phyloP scores from a whole-genome alignment of 1,140 invertebrate genomes.

The Zaprionus inermis region DNA sequence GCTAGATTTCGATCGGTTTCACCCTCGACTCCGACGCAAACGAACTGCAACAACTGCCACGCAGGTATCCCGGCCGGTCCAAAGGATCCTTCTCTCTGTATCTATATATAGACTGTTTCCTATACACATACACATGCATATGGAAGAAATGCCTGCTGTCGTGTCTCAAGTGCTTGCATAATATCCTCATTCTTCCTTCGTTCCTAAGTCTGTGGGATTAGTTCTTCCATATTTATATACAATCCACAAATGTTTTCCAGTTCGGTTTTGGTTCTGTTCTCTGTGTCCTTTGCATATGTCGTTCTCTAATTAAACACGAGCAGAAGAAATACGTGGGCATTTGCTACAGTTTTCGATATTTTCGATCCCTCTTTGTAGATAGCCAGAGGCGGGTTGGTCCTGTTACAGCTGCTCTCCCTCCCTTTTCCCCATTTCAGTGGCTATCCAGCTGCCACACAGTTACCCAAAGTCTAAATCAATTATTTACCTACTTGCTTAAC shows the following conservation, averaged over 20 bases:
- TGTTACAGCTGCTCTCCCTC: slow-evolving; percentile 12
- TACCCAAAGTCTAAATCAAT: neutral
- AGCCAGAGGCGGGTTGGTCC: slow-evolving; percentile 17
- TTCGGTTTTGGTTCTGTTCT: slow-evolving; percentile 10
- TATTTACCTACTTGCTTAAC: slow-evolving; percentile 7
- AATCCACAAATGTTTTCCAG: slow-evolving; percentile 49
- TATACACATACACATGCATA: slow-evolving; percentile 20
- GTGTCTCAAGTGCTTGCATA: slow-evolving; percentile 71
- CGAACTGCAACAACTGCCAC: slow-evolving; percentile 39
- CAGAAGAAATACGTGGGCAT: slow-evolving; percentile 26
- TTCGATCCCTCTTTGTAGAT: slow-evolving; percentile 30
- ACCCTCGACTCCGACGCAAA: slow-evolving; percentile 24
- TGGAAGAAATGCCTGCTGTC: slow-evolving; percentile 28
- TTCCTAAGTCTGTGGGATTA: slow-evolving; percentile 58
- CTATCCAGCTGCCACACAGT: neutral
- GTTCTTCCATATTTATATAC: slow-evolving; percentile 57
- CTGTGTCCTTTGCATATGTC: slow-evolving; percentile 63
- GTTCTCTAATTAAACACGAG: slow-evolving; percentile 71
- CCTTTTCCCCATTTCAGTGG: neutral
- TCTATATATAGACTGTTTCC: slow-evolving; percentile 36
- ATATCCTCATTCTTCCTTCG: slow-evolving; percentile 50
- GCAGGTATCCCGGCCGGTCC: slow-evolving; percentile 51
- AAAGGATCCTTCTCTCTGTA: slow-evolving; percentile 24
- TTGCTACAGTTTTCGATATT: slow-evolving; percentile 59
- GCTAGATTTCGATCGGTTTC: slow-evolving; percentile 71